phyloP scores from a whole-genome alignment of 2,113 vertebrate species.

The Lepisosteus oculatus region DNA sequence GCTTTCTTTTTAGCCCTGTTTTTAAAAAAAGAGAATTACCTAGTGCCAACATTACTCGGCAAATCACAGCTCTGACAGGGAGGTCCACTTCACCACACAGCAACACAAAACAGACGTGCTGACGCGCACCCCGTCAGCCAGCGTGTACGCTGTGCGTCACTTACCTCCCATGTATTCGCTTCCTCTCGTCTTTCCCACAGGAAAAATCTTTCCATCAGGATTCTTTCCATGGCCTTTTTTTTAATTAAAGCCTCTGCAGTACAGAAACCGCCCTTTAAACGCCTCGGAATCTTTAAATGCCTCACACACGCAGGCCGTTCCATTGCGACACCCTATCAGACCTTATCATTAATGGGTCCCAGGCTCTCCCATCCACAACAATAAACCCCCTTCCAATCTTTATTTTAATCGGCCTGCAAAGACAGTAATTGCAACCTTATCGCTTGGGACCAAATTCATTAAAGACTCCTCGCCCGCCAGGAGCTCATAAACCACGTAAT shows the following conservation, averaged over 20 bases:
- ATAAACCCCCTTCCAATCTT: neutral
- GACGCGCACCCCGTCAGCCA: no score
- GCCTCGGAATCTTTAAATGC: neutral
- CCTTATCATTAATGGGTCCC: neutral
- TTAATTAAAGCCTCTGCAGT: neutral
- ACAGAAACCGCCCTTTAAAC: neutral
- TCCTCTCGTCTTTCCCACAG: neutral
- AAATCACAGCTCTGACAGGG: no score
- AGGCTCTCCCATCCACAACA: neutral
- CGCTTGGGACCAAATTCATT: constrained; percentile 1
- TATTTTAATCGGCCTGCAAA: neutral
- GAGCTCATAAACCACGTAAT: neutral
- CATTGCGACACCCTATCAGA: neutral
- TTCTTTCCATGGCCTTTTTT: neutral
- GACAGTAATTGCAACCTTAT: neutral
- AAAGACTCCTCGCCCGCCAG: neutral
- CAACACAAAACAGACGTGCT: no score
- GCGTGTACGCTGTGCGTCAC: no score
- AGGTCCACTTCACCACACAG: no score
- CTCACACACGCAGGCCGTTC: neutral
- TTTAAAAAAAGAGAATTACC: no score
- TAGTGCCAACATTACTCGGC: no score
- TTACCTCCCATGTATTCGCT: no score
- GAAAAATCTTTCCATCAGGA: neutral
- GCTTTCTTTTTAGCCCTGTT: no score